phyloP scores from a whole-genome alignment of 2,113 vertebrate species.

The Lepus americanus region DNA sequence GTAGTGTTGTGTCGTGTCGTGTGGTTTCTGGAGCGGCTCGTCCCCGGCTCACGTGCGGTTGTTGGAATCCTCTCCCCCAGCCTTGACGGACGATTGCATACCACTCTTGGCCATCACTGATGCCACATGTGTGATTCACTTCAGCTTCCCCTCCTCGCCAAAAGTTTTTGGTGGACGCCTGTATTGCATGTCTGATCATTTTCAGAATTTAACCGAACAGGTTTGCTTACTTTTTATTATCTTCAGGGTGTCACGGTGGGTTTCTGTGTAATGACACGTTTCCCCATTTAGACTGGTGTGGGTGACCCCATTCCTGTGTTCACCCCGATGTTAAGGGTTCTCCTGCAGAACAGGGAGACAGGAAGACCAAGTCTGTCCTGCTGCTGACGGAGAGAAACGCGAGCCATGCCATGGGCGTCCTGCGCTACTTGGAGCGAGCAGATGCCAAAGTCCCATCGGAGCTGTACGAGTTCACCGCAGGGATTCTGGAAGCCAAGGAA shows the following conservation, averaged over 20 bases:
- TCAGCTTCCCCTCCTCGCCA: constrained; percentile 91
- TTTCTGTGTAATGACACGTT: background rate
- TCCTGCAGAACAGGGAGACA: constrained; percentile 49
- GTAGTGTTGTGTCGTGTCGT: background rate
- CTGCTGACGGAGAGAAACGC: constrained; percentile 91
- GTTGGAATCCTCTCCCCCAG: constrained; percentile 81
- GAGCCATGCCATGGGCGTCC: constrained; percentile 83
- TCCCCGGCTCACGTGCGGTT: background rate
- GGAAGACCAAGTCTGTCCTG: constrained; percentile 89
- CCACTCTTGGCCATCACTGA: constrained; percentile 91
- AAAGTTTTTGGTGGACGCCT: constrained; percentile 91
- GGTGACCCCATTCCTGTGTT: constrained; percentile 29
- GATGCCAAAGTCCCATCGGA: constrained; percentile 89
- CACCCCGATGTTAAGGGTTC: constrained; percentile 69
- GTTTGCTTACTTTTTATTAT: constrained; percentile 83
- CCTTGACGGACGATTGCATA: constrained; percentile 91
- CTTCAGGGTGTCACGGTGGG: background rate
- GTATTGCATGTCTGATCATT: constrained; percentile 90
- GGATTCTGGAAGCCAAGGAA: constrained; percentile 87
- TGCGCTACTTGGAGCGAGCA: constrained; percentile 89
- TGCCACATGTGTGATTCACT: constrained; percentile 94
- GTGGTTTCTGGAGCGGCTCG: background rate
- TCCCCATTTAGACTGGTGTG: background rate
- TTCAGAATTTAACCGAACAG: constrained; percentile 86
- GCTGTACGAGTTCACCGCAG: constrained; percentile 87